Conservation (phyloP, 1,140 invertebrate genomes). For the Drosophila elegans region DNA sequence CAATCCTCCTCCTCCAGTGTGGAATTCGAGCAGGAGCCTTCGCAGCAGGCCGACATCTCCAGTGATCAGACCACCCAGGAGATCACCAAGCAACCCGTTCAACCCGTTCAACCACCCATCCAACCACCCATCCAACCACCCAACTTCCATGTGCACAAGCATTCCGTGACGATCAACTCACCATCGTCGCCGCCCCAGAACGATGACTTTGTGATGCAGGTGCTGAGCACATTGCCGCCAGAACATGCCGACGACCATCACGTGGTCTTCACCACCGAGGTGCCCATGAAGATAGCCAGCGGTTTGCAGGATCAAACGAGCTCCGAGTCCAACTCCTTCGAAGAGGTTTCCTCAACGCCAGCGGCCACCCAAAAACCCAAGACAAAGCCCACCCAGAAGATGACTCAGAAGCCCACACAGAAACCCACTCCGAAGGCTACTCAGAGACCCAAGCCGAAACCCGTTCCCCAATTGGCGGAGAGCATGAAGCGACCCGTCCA, state of each 20-base stretch:
- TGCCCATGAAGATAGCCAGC: slow-evolving; percentile 73
- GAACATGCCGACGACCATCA: slow-evolving; percentile 58
- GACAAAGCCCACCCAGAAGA: slow-evolving; percentile 15
- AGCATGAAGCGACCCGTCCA: too few species aligned
- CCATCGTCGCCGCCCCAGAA: slow-evolving; percentile 66
- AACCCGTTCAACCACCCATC: slow-evolving; percentile 51
- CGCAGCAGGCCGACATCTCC: slow-evolving; percentile 7
- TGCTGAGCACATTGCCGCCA: slow-evolving; percentile 70
- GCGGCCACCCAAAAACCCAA: slow-evolving; percentile 31
- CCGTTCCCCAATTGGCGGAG: background rate
- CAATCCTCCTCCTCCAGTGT: slow-evolving; percentile 48
- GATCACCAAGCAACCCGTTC: slow-evolving; percentile 1
- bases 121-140: slow-evolving; percentile 52
- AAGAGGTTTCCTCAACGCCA: slow-evolving; percentile 55
- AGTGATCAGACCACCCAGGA: slow-evolving; percentile 33
- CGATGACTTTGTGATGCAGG: slow-evolving; percentile 78
- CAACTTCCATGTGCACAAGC: slow-evolving; percentile 69
- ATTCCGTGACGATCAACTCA: slow-evolving; percentile 70
- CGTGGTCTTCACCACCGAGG: slow-evolving; percentile 71
- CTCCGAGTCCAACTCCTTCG: slow-evolving; percentile 78
- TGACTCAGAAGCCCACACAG: slow-evolving; percentile 18
- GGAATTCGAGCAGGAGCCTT: slow-evolving; percentile 64
- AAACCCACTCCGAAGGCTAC: slow-evolving; percentile 43
- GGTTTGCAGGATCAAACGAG: slow-evolving; percentile 57
- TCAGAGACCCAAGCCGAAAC: slow-evolving; percentile 21